Percentiles rank a stretch among this genome's conserved stretches.
Evolutionary conservation across 1,140 invertebrate species (phyloP).

Genomic region (Elymnias hypermnestra): DNA sequence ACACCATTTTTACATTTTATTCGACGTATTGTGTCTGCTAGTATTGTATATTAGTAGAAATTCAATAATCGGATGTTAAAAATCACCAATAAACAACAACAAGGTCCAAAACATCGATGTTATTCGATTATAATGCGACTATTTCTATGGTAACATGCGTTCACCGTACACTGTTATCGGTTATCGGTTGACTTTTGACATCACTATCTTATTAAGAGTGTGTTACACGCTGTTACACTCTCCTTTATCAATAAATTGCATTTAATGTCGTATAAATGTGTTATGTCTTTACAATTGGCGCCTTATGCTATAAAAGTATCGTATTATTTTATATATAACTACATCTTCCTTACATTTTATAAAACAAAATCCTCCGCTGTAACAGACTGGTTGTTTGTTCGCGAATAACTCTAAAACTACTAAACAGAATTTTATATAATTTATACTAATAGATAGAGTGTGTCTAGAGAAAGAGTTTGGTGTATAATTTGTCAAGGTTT

Average conservation of each 20-base stretch:
- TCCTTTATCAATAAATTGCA: slow-evolving; percentile 39
- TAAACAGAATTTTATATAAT: no score
- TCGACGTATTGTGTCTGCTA: no score
- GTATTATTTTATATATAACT: neutral
- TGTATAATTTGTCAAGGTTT: no score
- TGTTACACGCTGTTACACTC: slow-evolving; percentile 52
- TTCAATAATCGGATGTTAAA: neutral
- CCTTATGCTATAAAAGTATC: slow-evolving; percentile 16
- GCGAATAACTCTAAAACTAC: no score
- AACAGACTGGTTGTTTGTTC: no score
- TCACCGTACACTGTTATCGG: slow-evolving; percentile 20
- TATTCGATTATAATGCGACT: slow-evolving; percentile 3
- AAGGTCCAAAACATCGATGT: slow-evolving; percentile 4
- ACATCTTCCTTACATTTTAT: neutral
- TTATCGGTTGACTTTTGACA: slow-evolving; percentile 54
- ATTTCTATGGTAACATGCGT: slow-evolving; percentile 20
- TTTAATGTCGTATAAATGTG: slow-evolving; percentile 30
- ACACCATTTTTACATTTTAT: no score
- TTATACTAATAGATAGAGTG: no score
- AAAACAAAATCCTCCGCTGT: no score
- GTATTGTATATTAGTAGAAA: no score
- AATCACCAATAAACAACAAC: slow-evolving; percentile 3
- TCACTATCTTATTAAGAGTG: slow-evolving; percentile 40
- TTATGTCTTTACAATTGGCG: slow-evolving; percentile 29
- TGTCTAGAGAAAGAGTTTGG: no score